Evolutionary conservation across 2,888 invertebrate genomes (phyloP), one percentile per base, ranked within the genome.

Genomic region (Choristoneura rosaceana): DNA sequence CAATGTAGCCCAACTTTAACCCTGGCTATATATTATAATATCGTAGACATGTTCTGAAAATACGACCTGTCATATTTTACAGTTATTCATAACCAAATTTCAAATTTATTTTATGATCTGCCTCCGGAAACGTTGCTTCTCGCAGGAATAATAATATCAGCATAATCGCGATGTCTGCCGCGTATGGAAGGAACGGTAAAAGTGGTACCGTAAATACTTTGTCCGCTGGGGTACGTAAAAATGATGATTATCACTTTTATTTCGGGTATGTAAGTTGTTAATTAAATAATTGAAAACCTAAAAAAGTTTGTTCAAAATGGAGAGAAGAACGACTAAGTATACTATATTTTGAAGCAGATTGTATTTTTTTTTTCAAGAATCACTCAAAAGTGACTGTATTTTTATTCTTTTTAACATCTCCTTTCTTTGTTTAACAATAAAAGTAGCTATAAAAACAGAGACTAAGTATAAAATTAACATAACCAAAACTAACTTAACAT

Each of bases 141-240:
- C 50, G 12, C 25, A 10, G 50, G 15, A 64, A 50, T 50, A 64
- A 64, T 50, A 52, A 64, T 34, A 52, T 64, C 64, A 52, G 50
- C 50, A 64, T 64, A 64, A 52, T 52, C 34, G 50, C 17, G 9
- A 25, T 50, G n/a, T 59, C 25, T 47, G 10, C 14, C 47, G n/a
- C n/a, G 63, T 47, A 50, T 52, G 38, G 12, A 25, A 38, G n/a
- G 38, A 17, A 52, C 38, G 38, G n/a, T 15, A 64, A 52, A 3
- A 15, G 33, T 43, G 41, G n/a, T 14, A 47, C 5, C 47, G 47
- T 38, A 52, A 38, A 64, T 64, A 47, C 38, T 15, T n/a, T 10
- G n/a, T 64, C 50, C 17, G 8, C 12, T 0, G 52, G 52, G 38
- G 33, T 4, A 60, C 34, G 4, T 15, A 15, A 2, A 9, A 52